These are phyloP conservation scores for Distichodus sexfasciatus DNA, from an alignment of 2,797 vertebrate genomes.

Conservation along the genomic window DNA sequence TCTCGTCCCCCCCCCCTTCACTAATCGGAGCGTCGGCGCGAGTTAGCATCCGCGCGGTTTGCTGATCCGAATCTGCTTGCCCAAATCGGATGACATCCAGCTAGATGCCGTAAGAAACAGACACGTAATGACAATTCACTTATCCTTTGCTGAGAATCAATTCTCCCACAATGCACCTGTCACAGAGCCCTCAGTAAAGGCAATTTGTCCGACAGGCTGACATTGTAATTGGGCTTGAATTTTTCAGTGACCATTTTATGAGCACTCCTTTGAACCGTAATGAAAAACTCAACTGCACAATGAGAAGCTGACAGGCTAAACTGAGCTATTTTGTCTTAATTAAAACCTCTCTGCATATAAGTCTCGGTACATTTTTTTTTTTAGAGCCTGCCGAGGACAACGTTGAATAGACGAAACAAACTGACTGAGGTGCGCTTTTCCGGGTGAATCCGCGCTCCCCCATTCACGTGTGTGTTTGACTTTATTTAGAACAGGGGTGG, in stretches of 20 bases:
- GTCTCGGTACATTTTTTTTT: constrained; percentile 71
- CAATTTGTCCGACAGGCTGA: constrained; percentile 94
- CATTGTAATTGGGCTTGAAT: constrained; percentile 95
- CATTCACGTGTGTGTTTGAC: background rate
- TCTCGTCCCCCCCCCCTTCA: constrained; percentile 56
- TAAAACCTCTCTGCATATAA: constrained; percentile 74
- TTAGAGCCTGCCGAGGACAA: constrained; percentile 14
- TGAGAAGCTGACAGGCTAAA: constrained; percentile 86
- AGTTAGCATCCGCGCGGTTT: constrained; percentile 74
- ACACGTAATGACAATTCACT: constrained; percentile 98
- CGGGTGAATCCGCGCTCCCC: background rate
- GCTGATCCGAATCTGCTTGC: constrained; percentile 89
- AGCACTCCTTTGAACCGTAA: constrained; percentile 89
- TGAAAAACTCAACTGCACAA: constrained; percentile 87
- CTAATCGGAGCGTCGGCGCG: constrained; percentile 79
- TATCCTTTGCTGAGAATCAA: constrained; percentile 93
- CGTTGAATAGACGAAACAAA: background rate
- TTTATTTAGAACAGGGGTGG: too few species aligned
- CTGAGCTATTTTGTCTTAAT: constrained; percentile 81
- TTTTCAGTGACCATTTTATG: constrained; percentile 88
- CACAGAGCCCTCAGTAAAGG: constrained; percentile 90
- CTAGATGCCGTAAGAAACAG: constrained; percentile 93
- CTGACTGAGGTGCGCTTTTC: background rate
- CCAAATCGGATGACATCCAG: constrained; percentile 92
- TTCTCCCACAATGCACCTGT: constrained; percentile 98